A percentile compares a stretch with the other conserved stretches of the same genome.
These are phyloP conservation scores for Brachycybe producta DNA, from an alignment of 2,888 invertebrate species.

Conservation along the genomic window DNA sequence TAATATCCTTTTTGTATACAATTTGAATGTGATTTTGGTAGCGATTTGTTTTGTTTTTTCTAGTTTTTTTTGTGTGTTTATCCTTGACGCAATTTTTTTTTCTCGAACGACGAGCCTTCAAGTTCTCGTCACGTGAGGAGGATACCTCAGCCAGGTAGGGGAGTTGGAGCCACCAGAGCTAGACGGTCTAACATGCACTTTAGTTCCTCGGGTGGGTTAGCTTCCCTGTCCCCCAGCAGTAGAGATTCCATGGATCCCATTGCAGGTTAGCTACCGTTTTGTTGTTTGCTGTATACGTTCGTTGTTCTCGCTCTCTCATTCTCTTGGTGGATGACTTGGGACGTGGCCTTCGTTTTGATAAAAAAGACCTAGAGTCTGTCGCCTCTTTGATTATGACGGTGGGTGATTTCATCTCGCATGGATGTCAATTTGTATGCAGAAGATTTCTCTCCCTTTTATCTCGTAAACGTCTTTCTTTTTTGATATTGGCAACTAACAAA, in stretches of 20 bases:
- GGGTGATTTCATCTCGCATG: too few species aligned
- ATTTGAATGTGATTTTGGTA: background rate
- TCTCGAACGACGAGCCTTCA: slow-evolving; percentile 69
- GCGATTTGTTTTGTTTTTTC: slow-evolving; percentile 7
- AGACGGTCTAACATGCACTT: slow-evolving; percentile 91
- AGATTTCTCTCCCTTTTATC: background rate
- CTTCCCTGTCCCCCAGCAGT: slow-evolving; percentile 72
- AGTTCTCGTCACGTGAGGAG: slow-evolving; percentile 54
- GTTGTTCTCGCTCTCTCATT: background rate
- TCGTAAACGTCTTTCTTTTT: too few species aligned
- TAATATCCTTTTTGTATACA: slow-evolving; percentile 81
- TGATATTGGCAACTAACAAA: too few species aligned
- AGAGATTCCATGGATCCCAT: slow-evolving; percentile 93
- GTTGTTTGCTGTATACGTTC: background rate
- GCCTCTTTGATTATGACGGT: too few species aligned
- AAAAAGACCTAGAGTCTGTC: too few species aligned
- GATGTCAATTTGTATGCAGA: too few species aligned
- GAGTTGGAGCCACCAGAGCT: slow-evolving; percentile 54
- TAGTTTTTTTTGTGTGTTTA: slow-evolving; percentile 4
- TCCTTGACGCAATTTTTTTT: slow-evolving; percentile 1
- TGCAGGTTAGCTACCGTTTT: slow-evolving; percentile 46
- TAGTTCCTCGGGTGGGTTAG: slow-evolving; percentile 69
- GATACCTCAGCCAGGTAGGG: slow-evolving; percentile 65
- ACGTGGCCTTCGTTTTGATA: too few species aligned
- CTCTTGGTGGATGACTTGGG: too few species aligned